Percentiles rank a stretch among this genome's conserved stretches.
Conservation (phyloP, 2,797 vertebrate genomes). For the Rhynchotus rufescens region DNA sequence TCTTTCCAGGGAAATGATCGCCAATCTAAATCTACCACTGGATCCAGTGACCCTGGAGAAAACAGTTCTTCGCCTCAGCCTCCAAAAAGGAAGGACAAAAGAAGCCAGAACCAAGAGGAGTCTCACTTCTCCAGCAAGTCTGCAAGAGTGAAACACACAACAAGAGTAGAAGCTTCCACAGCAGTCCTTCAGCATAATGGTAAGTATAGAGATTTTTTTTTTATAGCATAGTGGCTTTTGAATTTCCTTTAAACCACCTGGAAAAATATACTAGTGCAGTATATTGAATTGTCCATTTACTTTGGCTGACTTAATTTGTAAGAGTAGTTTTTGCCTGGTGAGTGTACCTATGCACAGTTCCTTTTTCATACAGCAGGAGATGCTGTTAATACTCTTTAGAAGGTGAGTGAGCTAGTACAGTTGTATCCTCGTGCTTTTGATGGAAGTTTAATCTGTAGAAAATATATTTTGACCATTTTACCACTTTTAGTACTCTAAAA, state of each 20-base stretch:
- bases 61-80: conserved; percentile 80
- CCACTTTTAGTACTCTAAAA: neutral
- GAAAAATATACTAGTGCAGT: neutral
- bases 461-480: neutral
- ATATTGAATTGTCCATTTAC: neutral
- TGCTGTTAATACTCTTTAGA: neutral
- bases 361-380: neutral
- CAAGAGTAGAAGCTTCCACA: conserved; percentile 68
- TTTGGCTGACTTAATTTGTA: neutral
- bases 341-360: neutral
- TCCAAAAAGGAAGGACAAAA: conserved; percentile 78
- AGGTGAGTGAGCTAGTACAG: neutral
- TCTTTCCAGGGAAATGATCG: conserved; percentile 76
- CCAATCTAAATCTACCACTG: conserved; percentile 83
- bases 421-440: neutral
- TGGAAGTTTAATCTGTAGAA: neutral
- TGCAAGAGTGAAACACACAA: conserved; percentile 79
- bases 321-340: neutral
- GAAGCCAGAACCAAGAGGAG: conserved; percentile 77
- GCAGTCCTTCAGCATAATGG: conserved; percentile 77
- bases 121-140: conserved; percentile 81
- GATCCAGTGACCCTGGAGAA: conserved; percentile 79
- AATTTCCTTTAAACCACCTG: neutral
- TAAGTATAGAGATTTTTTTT: conserved; percentile 62
- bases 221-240: neutral